Conservation (phyloP, 1,140 invertebrate genomes). For the Aphidius ervi region DNA sequence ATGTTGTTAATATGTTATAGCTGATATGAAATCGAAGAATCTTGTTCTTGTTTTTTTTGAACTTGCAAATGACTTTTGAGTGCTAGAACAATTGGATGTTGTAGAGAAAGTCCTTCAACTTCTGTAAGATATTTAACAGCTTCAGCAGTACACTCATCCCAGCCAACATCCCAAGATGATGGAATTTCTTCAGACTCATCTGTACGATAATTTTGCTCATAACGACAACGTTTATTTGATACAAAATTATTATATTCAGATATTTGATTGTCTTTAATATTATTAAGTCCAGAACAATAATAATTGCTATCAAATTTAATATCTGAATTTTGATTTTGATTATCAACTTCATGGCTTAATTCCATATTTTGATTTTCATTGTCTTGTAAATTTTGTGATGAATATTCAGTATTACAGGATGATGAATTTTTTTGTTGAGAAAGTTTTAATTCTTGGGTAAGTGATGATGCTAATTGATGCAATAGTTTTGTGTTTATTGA, state of each 20-base stretch:
- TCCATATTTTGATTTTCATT: slow-evolving; percentile 27
- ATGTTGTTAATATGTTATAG: too few species aligned
- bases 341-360: slow-evolving; percentile 24
- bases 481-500: slow-evolving; percentile 34
- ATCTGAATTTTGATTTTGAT: slow-evolving; percentile 3
- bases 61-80: slow-evolving; percentile 44
- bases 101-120: slow-evolving; percentile 42
- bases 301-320: too few species aligned
- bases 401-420: slow-evolving; percentile 4
- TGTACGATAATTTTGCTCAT: slow-evolving; percentile 5
- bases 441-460: slow-evolving; percentile 41
- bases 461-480: slow-evolving; percentile 38
- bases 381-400: slow-evolving; percentile 2
- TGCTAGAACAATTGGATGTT: slow-evolving; percentile 46
- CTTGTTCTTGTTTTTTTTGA: slow-evolving; percentile 29
- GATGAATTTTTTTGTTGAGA: slow-evolving; percentile 24
- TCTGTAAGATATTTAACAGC: slow-evolving; percentile 45
- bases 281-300: neutral
- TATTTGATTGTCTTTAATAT: neutral
- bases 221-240: neutral
- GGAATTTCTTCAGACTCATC: neutral
- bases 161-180: slow-evolving; percentile 39
- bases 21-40: too few species aligned
- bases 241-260: neutral
- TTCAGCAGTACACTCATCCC: slow-evolving; percentile 45